Conservation (phyloP, 2,113 vertebrate genomes). For the Chunga burmeisteri region DNA sequence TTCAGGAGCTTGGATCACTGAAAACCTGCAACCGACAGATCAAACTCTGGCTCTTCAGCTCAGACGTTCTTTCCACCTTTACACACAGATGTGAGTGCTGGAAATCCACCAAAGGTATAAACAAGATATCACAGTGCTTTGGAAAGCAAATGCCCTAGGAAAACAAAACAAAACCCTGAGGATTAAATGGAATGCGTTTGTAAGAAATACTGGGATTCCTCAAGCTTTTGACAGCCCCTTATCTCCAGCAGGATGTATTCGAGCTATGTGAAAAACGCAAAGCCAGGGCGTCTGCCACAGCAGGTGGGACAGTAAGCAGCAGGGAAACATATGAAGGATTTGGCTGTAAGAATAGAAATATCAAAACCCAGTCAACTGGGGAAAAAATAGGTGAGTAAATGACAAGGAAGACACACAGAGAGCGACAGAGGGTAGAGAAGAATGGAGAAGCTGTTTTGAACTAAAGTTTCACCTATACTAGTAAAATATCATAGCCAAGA, state of each 20-base stretch:
- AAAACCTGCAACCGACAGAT: neutral
- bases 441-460: neutral
- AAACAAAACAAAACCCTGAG: neutral
- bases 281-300: neutral
- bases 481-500: neutral
- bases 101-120: slow-evolving; percentile 8
- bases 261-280: neutral
- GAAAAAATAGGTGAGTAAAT: neutral
- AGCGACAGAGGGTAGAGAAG: neutral
- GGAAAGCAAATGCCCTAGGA: neutral
- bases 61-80: slow-evolving; percentile 1
- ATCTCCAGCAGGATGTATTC: neutral
- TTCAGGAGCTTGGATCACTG: neutral
- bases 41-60: neutral
- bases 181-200: neutral
- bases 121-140: neutral
- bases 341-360: neutral
- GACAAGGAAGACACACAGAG: neutral
- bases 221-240: neutral
- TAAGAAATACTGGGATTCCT: neutral
- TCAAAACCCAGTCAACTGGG: neutral
- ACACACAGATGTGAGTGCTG: slow-evolving; percentile 1
- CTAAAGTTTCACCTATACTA: neutral
- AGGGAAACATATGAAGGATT: neutral
- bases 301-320: neutral